Base-by-base conservation (phyloP, 1,140 invertebrate species). In the Babylonia areolata region DNA sequence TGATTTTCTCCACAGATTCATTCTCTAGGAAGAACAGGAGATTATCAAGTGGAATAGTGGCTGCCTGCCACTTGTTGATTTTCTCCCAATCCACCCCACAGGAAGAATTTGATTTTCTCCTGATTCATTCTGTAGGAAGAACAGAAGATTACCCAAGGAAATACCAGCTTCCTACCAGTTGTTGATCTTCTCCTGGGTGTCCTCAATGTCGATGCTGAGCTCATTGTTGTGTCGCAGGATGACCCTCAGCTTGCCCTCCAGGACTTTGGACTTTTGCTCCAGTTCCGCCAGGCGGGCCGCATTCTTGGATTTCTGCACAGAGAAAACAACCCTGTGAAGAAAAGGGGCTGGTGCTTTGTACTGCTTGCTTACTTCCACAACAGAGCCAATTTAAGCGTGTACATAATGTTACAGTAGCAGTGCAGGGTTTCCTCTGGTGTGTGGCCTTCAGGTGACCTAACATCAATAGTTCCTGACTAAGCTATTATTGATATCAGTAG, bases 201-300 rank as follows among this genome's bases (percentile, higher is more conserved):
- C 93, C 35, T 92, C 90, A 51, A 93, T 91, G 79, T 92, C 92
- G 89, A 93, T 92, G 80, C 89, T 89, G 15, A 89, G 88, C 79
- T 93, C 93, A 39, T 92, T 81, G 33, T 91, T 92, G 75, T 89
- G 89, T 0, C 90, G 77, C 23, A 78, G n/a, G 11, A 92, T 73
- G 28, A 54, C 84, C 71, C 89, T 81, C 23, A 90, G 83, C 35
- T 90, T 89, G 31, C 77, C 81, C 69, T 92, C 90, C 77, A 89
- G 85, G 0, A 81, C 46, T 40, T 89, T 90, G 9, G 85, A 75
- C 46, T 87, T 84, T 11, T 79, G 83, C 33, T 89, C 88, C 39
- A 92, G 85, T 2, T 91, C 87, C 12, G 33, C 35, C n/a, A 89
- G 88, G n/a, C 77, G 85, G 11, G 88, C 80, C n/a, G 81, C 77